Evolutionary conservation across 1,140 invertebrate genomes (phyloP), one percentile per base, ranked within the genome.

Genomic region (Mya arenaria): DNA sequence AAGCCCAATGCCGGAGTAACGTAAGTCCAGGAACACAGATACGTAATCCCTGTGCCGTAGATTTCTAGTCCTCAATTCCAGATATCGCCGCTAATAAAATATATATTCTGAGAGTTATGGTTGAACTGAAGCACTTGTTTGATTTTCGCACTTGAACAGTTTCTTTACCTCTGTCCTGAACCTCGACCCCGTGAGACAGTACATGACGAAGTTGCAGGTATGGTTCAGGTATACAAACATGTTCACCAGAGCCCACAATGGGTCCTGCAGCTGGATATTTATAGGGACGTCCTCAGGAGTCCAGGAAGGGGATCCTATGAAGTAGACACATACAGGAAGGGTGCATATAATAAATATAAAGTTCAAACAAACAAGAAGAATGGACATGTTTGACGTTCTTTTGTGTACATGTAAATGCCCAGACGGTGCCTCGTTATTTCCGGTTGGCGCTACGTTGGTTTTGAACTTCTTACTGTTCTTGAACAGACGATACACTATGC

Each of bases 101-200:
- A n/a, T n/a, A n/a, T n/a, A n/a, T n/a, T n/a, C n/a, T n/a, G n/a
- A n/a, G n/a, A n/a, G n/a, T n/a, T n/a, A n/a, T n/a, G n/a, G n/a
- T n/a, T n/a, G n/a, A n/a, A n/a, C n/a, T n/a, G n/a, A n/a, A n/a
- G n/a, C n/a, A n/a, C n/a, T n/a, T n/a, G n/a, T n/a, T n/a, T n/a
- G n/a, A 15, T 36, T 19, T 25, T 36, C 30, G 4, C 66, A 23
- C 19, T n/a, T n/a, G 41, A 62, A 75, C 15, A 75, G 41, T 6
- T 34, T 39, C 1, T 37, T 65, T 52, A 86, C 44, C 62, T 80
- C 79, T 41, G 19, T 37, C 28, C 63, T 15, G 36, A 68, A 68
- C 19, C 63, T 3, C 15, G 63, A 36, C 1, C 63, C 63, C 34
- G 32, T 37, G 2, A 68, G 34, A 34, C n/a, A 36, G 63, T 68